phyloP scores from a whole-genome alignment of 2,888 invertebrate species.

The Sarcophaga carnaria region DNA sequence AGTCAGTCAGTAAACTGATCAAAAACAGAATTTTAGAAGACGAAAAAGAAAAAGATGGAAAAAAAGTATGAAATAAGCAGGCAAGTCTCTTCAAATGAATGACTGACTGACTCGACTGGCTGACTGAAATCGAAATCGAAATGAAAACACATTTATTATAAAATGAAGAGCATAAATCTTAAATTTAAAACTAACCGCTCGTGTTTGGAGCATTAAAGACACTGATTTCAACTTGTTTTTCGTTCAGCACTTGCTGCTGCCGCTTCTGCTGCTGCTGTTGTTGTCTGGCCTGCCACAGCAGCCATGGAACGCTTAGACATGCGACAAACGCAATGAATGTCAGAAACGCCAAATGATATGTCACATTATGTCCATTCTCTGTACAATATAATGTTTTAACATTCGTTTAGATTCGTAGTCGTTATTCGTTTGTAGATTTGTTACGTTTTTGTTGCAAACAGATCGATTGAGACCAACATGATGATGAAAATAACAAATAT shows the following conservation, averaged over 20 bases:
- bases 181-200: constrained; percentile 58
- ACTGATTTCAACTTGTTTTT: constrained; percentile 58
- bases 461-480: constrained; percentile 1
- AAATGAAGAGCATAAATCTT: constrained; percentile 70
- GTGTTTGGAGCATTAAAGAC: constrained; percentile 32
- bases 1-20: background rate
- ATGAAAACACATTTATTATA: constrained; percentile 68
- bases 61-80: background rate
- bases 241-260: background rate
- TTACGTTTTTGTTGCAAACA: background rate
- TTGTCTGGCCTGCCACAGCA: background rate
- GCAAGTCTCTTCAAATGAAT: constrained; percentile 37
- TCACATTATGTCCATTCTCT: constrained; percentile 68
- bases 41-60: background rate
- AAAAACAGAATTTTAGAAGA: background rate
- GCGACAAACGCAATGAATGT: constrained; percentile 76
- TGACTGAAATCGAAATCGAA: constrained; percentile 64
- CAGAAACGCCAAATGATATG: constrained; percentile 70
- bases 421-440: background rate
- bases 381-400: constrained; percentile 55
- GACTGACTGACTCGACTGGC: constrained; percentile 52
- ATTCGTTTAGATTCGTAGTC: constrained; percentile 24
- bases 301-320: constrained; percentile 74
- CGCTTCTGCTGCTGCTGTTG: background rate
- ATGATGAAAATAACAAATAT: background rate